Evolutionary conservation across 2,797 vertebrate species (phyloP).

Genomic region (Argyrosomus regius): DNA sequence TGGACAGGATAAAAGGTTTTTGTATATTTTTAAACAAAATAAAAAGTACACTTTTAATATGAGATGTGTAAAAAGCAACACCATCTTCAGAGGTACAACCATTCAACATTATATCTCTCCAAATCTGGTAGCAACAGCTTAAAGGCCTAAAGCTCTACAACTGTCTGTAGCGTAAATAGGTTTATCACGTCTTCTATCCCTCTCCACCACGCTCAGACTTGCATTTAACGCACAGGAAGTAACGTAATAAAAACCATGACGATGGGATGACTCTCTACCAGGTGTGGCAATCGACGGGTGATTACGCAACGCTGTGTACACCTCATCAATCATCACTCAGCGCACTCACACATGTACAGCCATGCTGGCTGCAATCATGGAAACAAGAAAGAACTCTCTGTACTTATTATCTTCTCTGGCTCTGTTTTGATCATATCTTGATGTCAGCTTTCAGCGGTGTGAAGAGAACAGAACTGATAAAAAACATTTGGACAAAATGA

Average conservation of each 20-base stretch:
- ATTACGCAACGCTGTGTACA: constrained; percentile 50
- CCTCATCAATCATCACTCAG: constrained; percentile 69
- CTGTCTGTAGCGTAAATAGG: not conserved
- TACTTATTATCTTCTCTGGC: constrained; percentile 9
- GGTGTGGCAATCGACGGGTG: constrained; percentile 56
- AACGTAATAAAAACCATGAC: constrained; percentile 52
- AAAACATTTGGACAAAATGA: not conserved
- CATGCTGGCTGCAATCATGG: constrained; percentile 11
- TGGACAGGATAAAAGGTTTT: not conserved
- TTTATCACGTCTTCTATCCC: constrained; percentile 23
- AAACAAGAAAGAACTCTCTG: constrained; percentile 23
- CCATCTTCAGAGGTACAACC: not conserved
- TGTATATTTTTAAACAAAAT: constrained; percentile 15
- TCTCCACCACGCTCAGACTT: constrained; percentile 28
- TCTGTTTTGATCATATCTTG: constrained; percentile 28
- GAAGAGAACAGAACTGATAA: not conserved
- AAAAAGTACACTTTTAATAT: constrained; percentile 3
- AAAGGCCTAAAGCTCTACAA: constrained; percentile 3
- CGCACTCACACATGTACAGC: constrained; percentile 33
- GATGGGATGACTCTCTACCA: constrained; percentile 54
- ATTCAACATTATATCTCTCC: not conserved
- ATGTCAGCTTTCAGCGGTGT: constrained; percentile 8
- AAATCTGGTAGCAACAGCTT: not conserved
- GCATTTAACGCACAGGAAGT: constrained; percentile 31
- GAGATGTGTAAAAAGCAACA: not conserved